Evolutionary conservation across 2,888 invertebrate species (phyloP), one percentile per base, ranked within the genome.

Genomic region (Punctoribates punctum): DNA sequence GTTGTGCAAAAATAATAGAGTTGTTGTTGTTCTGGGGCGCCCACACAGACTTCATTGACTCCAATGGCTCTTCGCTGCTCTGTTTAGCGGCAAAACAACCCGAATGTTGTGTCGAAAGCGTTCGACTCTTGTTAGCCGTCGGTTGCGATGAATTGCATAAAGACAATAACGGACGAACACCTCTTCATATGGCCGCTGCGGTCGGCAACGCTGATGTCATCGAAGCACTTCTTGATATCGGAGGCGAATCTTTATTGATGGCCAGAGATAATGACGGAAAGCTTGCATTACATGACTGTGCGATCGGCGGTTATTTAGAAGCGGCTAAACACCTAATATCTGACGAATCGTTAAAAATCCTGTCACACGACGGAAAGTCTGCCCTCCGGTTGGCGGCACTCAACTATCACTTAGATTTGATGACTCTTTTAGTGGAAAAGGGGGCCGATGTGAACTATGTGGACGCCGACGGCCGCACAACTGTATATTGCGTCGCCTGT

Each of bases 91-190:
- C 76, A 8, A 77, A 51, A 48, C 48, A 75, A 34, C 5, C 76
- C 13, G 27, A 77, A 25, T 67, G 62, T 17, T 70, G 46, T 77
- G 46, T 65, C 51, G 92, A 93, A 81, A 94, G 96, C 13, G 96
- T 96, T 0, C 88, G 92, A 25, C 92, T 93, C 82, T 86, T 97
- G 60, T 86, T 97, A 20, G 95, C 93, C 83, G 87, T 94, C 80
- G 96, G 89, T 81, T 83, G 85, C 77, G 86, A 87, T 81, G 87
- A 87, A 81, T 84, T 85, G 82, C 87, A 87, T 80, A 81, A 86
- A 15, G 97, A 97, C 83, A 95, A 96, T 85, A 92, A 93, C 0
- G 96, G 97, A 0, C 97, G 96, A 97, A 96, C 97, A 0, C 96
- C 98, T 0, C 84, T 98, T 75, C 96, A 97, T 83, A 96, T 97